A percentile compares a stretch with the other conserved stretches of the same genome.
phyloP scores from a whole-genome alignment of 2,888 invertebrate species.

The Leucozona laternaria region DNA sequence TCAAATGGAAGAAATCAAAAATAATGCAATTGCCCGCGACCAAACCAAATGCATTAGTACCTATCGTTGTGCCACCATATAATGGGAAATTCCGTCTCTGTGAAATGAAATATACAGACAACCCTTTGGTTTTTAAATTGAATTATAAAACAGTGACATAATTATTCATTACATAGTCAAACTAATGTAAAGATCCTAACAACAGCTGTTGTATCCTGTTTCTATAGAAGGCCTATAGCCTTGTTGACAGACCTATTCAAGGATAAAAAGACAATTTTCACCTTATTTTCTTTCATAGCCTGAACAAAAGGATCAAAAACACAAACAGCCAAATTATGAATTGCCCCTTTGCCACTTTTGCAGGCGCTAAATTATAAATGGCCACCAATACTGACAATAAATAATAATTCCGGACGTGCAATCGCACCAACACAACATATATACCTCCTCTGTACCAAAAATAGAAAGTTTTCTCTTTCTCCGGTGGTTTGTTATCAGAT shows the following conservation, averaged over 20 bases:
- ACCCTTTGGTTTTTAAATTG: constrained; percentile 35
- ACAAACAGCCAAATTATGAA: constrained; percentile 45
- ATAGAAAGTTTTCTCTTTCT: constrained; percentile 61
- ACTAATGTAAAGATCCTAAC: background rate
- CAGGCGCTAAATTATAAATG: constrained; percentile 70
- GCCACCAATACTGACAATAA: constrained; percentile 56
- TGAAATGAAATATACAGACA: background rate
- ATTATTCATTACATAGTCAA: background rate
- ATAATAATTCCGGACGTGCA: constrained; percentile 58
- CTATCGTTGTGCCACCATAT: background rate
- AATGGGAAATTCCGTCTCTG: background rate
- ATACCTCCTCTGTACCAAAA: constrained; percentile 35
- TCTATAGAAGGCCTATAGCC: background rate
- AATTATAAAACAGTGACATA: constrained; percentile 30
- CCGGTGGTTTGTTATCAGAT: constrained; percentile 70
- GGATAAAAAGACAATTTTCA: constrained; percentile 58
- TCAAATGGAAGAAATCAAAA: constrained; percentile 59
- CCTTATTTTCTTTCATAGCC: constrained; percentile 59
- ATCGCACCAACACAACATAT: constrained; percentile 30
- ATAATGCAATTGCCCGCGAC: constrained; percentile 43
- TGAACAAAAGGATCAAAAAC: constrained; percentile 61
- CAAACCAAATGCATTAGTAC: constrained; percentile 46
- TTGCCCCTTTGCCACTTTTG: constrained; percentile 51
- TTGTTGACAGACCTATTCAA: constrained; percentile 63
- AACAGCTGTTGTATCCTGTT: constrained; percentile 51